Evolutionary conservation across 2,797 vertebrate species (phyloP), one percentile per base, ranked within the genome.

Genomic region (Pseudopleuronectes americanus): DNA sequence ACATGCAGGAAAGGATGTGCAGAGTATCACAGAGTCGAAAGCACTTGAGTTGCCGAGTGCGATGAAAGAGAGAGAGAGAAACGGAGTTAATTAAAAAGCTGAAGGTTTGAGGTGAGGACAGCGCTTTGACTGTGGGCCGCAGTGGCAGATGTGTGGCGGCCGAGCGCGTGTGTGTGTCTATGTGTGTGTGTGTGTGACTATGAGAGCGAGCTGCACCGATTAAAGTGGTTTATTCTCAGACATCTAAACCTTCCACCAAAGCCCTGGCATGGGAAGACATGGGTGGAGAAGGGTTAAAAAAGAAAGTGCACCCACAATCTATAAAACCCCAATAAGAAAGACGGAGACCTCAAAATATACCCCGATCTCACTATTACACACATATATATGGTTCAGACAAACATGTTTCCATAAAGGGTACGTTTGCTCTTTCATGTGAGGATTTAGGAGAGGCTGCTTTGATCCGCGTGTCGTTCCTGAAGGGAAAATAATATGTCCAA

Each of bases 221-320:
- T 83, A 87, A 92, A 91, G 87, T 36, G 62, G 83, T 89, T 91
- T 89, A 90, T 93, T 93, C 91, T 91, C 79, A 91, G 91, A 90
- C 89, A 84, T 84, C 81, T 64, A 56, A 90, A 89, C 76, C 81
- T 80, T 86, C 12, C 3, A 79, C 84, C 77, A 74, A 81, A 88
- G 69, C 57, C 62, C 56, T 81, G 83, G 79, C 84, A 79, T 60
- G 77, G 65, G 60, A 88, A 78, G 70, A 52, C 16, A 22, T 83
- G 83, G 84, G 83, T 43, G 74, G 85, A 81, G 77, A 76, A 68
- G 78, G 45, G 63, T 71, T 64, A 57, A 66, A 59, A 69, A 59
- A 74, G 49, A 33, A 38, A 21, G 57, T 51, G 43, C 48, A 72
- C 72, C 68, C 72, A 70, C 79, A 77, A 80, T 79, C 77, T 84